Evolutionary conservation across 2,797 vertebrate species (phyloP).

Genomic region (Acanthurus tractus): DNA sequence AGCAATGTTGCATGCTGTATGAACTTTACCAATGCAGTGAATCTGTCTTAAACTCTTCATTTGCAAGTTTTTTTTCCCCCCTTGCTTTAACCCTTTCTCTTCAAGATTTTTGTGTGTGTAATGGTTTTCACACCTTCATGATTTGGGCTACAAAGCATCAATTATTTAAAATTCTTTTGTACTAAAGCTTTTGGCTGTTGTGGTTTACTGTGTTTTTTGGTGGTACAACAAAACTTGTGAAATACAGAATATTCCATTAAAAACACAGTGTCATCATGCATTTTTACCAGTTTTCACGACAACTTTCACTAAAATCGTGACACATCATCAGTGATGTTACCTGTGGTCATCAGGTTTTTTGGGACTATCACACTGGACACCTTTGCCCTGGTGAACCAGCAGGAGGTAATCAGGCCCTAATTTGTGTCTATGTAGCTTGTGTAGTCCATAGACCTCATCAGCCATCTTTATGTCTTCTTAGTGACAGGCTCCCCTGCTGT

Average conservation of each 20-base stretch:
- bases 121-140: background rate
- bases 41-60: constrained; percentile 12
- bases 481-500: too few relatives aligned
- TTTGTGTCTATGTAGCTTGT: too few relatives aligned
- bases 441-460: too few relatives aligned
- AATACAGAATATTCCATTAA: background rate
- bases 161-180: constrained; percentile 25
- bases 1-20: background rate
- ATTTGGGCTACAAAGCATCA: constrained; percentile 19
- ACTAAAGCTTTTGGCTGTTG: constrained; percentile 3
- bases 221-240: background rate
- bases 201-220: constrained; percentile 2
- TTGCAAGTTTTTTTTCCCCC: too few relatives aligned
- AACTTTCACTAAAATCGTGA: too few relatives aligned
- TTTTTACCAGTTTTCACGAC: background rate
- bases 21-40: background rate
- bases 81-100: too few relatives aligned
- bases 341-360: too few relatives aligned
- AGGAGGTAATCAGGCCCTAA: too few relatives aligned
- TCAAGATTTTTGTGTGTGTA: background rate
- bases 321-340: too few relatives aligned
- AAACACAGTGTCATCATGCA: background rate
- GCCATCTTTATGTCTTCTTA: too few relatives aligned
- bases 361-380: too few relatives aligned
- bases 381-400: too few relatives aligned